Base-by-base conservation (phyloP, 1,140 invertebrate genomes). In the Wiebesia pumilae region DNA sequence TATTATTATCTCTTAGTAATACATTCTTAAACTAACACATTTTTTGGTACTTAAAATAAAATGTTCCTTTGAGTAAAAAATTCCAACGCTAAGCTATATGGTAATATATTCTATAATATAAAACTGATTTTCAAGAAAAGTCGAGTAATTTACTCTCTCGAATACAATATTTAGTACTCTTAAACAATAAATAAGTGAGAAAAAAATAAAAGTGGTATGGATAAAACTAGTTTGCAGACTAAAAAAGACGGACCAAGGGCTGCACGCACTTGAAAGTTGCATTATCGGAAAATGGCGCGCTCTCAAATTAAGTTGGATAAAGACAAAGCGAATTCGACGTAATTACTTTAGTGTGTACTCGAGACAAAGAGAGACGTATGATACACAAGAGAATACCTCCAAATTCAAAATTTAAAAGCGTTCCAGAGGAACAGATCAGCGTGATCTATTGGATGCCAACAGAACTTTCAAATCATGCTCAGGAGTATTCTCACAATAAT, bases 361-460 rank as follows among this genome's bases (percentile, higher is more conserved):
- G 4, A 67, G 67, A 24, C 35, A 83, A 58, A 84, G 58, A 47
- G 71, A 65, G 83, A 84, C 75, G 10, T 38, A 84, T 84, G 75
- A 58, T 43, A 77, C 71, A 65, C 83, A 43, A 77, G 83, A 84
- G 83, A 78, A 47, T 67, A 78, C 21, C 24, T 54, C 71, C 30
- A 43, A 84, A 84, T 85, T 85, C 62, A 80, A 85, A 85, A 77
- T 85, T 85, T 85, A 85, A 69, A 80, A 69, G 58, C 58, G 75
- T 35, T 62, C 33, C 54, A 40, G 54, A 85, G 51, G 77, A 79
- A 79, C 47, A 79, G 40, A 30, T 65, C 43, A 47, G 83, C 77
- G 75, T 85, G 77, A 85, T 85, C 83, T 85, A 85, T 85, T 80
- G 77, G 75, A 51, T 62, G 83, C 30, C 12, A 16, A 51, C 3